Conservation (phyloP, 2,113 vertebrate species). For the Carlito syrichta region DNA sequence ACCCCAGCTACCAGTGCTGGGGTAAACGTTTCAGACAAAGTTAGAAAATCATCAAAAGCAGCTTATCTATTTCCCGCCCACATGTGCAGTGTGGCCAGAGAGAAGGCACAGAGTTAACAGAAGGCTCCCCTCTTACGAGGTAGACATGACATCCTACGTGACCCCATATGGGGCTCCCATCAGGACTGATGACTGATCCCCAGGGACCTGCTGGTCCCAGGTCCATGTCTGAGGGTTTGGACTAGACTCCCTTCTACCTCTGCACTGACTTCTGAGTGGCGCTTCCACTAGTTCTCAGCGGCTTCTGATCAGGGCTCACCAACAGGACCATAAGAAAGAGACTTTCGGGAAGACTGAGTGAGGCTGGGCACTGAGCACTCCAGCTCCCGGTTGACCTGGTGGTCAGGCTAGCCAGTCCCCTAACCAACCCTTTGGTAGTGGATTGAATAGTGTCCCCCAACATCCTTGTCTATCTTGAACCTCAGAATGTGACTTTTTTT, state of each 20-base stretch:
- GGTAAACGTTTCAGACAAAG: background rate
- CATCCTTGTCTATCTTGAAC: fast-evolving
- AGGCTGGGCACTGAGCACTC: too few relatives aligned
- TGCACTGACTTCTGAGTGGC: background rate
- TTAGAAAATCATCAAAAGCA: background rate
- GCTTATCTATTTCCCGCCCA: background rate
- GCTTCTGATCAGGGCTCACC: background rate
- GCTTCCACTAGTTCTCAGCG: too few relatives aligned
- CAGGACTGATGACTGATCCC: background rate
- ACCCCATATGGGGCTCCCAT: background rate
- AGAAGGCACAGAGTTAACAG: background rate
- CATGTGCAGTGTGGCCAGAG: fast-evolving
- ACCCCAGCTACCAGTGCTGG: background rate
- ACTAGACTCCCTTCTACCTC: background rate
- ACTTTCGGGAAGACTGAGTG: background rate
- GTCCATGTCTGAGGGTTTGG: background rate
- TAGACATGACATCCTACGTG: background rate
- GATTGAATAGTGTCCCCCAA: background rate
- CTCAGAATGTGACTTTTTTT: background rate
- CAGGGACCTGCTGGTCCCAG: background rate
- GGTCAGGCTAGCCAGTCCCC: too few relatives aligned
- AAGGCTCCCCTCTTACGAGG: background rate
- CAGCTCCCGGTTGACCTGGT: too few relatives aligned
- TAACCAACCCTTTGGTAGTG: background rate
- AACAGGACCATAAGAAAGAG: background rate